Conservation (phyloP, 2,113 vertebrate genomes). For the Ondatra zibethicus region DNA sequence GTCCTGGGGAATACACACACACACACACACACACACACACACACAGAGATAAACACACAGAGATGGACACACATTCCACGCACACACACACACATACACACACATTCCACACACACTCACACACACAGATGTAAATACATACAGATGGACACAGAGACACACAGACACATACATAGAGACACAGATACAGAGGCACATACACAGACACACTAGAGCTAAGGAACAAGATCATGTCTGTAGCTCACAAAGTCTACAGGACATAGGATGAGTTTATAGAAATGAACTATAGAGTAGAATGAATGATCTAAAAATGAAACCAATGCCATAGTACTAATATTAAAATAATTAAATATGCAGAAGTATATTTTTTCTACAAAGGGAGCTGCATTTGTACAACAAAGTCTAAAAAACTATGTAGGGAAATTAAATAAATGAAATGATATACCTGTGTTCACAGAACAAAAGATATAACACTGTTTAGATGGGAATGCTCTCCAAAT, state of each 20-base stretch:
- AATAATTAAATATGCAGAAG: constrained; percentile 39
- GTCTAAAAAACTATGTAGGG: neutral
- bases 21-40: neutral
- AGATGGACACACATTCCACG: no score
- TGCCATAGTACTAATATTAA: constrained; percentile 12
- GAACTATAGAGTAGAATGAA: neutral
- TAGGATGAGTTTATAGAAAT: neutral
- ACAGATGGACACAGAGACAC: neutral
- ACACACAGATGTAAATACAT: neutral
- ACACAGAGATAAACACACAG: neutral
- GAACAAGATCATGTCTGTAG: neutral
- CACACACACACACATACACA: no score
- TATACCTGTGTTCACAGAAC: neutral
- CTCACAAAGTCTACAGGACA: neutral
- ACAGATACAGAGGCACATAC: neutral
- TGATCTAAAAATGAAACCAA: constrained; percentile 32
- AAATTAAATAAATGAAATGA: constrained; percentile 1
- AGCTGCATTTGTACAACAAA: neutral
- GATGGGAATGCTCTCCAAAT: neutral
- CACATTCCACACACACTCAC: neutral
- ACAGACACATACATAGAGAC: neutral
- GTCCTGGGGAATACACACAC: neutral
- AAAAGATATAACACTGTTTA: constrained; percentile 15
- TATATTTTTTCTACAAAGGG: neutral
- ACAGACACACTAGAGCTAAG: neutral